A percentile compares a stretch with the other conserved stretches of the same genome.
Evolutionary conservation across 2,797 vertebrate genomes (phyloP).

Genomic region (Sebastolobus alascanus): DNA sequence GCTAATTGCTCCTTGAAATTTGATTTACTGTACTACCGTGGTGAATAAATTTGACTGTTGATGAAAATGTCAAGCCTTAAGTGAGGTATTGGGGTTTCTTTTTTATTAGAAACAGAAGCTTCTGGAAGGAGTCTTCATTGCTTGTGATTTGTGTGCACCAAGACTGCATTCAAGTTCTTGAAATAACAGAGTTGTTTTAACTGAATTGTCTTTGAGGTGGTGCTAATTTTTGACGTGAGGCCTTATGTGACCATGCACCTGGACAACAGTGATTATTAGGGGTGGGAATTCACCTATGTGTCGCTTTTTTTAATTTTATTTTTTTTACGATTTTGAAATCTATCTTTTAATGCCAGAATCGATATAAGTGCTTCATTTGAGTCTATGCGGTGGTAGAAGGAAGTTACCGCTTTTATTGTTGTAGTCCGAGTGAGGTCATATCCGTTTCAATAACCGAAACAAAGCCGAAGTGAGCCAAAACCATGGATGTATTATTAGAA

Average conservation of each 20-base stretch:
- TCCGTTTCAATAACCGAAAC: too few species aligned
- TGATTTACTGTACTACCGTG: constrained; percentile 17
- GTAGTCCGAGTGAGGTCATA: too few species aligned
- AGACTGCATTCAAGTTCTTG: background rate
- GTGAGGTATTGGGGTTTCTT: background rate
- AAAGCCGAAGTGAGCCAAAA: too few species aligned
- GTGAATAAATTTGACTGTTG: constrained; percentile 26
- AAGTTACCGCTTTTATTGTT: too few species aligned
- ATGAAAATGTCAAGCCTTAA: constrained; percentile 30
- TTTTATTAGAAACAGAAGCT: background rate
- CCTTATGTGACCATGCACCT: background rate
- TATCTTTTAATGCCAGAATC: too few species aligned
- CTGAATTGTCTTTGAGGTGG: background rate
- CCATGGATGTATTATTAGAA: too few species aligned
- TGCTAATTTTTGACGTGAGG: background rate
- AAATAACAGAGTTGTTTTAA: background rate
- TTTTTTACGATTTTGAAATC: too few species aligned
- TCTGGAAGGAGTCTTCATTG: background rate
- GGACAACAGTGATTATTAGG: background rate
- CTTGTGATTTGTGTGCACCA: background rate
- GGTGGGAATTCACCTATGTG: too few species aligned
- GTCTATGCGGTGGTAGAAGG: too few species aligned
- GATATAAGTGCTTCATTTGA: too few species aligned
- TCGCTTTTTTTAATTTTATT: too few species aligned
- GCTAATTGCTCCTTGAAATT: constrained; percentile 45